Evolutionary conservation across 2,797 vertebrate genomes (phyloP), one percentile per base, ranked within the genome.

Genomic region (Ctenochaetus hawaiiensis): DNA sequence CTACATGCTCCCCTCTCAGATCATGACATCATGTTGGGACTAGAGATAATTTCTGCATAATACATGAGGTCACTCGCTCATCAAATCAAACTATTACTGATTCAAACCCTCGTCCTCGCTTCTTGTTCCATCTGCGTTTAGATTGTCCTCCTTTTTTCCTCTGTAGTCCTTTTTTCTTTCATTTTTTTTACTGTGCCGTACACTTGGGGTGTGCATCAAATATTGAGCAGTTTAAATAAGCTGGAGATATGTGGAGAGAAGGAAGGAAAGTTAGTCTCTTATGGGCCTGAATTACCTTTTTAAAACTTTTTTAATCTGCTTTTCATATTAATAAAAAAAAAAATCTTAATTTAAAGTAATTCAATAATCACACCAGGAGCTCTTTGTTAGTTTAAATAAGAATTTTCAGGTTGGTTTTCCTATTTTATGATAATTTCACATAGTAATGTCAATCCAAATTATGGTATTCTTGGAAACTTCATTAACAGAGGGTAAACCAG

Each of bases 1-100:
- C 77, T 81, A 83, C 82, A 84, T 78, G 68, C 83, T 82, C 78
- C 20, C 72, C 68, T 82, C 79, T 91, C 80, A 91, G 89, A 93
- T 93, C 87, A 87, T 86, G 84, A 86, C 84, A 90, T 79, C 82
- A 86, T 88, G 90, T 88, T 87, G 84, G 77, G 89, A 93, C 77
- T 77, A 83, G 54, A 67, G 77, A 82, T 84, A 56, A 77, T 77
- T 74, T 78, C 37, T 92, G 71, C 77, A 93, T 92, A 86, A 93
- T 89, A 67, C 75, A 93, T 87, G 75, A 89, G 85, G 89, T 89
- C 81, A 86, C 26, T 81, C 17, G 12, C 78, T 72, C 72, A 75
- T 86, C 80, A 73, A 78, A 80, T 87, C 71, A 76, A 73, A 78
- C 60, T 51, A 57, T 52, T 30, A 75, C 75, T 74, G 75, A 72